phyloP scores from a whole-genome alignment of 2,113 vertebrate genomes.

The Periophthalmus modestus region DNA sequence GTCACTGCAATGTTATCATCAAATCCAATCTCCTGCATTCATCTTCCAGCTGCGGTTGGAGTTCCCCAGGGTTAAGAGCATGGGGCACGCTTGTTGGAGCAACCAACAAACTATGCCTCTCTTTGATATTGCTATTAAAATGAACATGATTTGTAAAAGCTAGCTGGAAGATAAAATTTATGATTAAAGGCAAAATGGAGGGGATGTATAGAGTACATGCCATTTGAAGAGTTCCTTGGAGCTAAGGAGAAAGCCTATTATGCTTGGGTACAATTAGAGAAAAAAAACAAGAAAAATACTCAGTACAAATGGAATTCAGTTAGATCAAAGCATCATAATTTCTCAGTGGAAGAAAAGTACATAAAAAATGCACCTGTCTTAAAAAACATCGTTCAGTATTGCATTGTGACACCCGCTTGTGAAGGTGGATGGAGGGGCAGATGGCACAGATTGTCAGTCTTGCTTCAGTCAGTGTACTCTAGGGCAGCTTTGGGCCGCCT shows the following conservation, averaged over 20 bases:
- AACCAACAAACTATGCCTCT: conserved; percentile 36
- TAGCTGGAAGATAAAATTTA: conserved; percentile 71
- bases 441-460: too few relatives aligned
- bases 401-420: too few relatives aligned
- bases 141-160: conserved; percentile 71
- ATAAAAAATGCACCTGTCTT: neutral
- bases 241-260: conserved; percentile 30
- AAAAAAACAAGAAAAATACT: neutral
- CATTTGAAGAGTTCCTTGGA: conserved; percentile 32
- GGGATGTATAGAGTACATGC: conserved; percentile 43
- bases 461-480: too few relatives aligned
- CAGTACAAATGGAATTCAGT: neutral
- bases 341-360: conserved; percentile 16
- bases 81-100: conserved; percentile 29
- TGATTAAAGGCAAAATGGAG: conserved; percentile 70
- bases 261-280: neutral
- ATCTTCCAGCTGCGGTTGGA: conserved; percentile 15
- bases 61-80: conserved; percentile 63
- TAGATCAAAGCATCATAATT: neutral
- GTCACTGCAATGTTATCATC: conserved; percentile 44
- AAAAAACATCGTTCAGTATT: too few relatives aligned
- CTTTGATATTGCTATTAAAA: conserved; percentile 76
- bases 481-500: too few relatives aligned
- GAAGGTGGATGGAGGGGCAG: too few relatives aligned
- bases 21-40: conserved; percentile 35